Evolutionary conservation across 1,140 invertebrate species (phyloP).

Genomic region (Araneus ventricosus): DNA sequence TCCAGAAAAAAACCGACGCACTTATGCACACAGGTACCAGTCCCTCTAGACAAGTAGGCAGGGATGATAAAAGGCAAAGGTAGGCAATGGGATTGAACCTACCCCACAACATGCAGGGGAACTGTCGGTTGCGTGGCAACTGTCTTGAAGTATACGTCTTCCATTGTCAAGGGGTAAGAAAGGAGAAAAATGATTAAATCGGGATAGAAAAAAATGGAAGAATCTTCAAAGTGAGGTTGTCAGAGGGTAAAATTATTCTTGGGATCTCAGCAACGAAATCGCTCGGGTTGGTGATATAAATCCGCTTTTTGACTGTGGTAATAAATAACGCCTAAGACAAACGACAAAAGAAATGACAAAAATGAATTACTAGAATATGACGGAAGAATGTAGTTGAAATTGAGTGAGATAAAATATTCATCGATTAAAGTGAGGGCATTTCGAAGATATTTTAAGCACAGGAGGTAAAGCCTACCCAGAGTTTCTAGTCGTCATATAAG

Average conservation of each 20-base stretch:
- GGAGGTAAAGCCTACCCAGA: too few relatives aligned
- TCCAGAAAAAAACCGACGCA: background rate
- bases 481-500: too few relatives aligned
- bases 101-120: background rate
- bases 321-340: background rate
- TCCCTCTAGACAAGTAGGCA: background rate
- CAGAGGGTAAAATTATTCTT: background rate
- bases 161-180: background rate
- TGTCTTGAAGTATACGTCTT: background rate
- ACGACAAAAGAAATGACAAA: too few relatives aligned
- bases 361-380: background rate
- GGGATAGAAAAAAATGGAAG: background rate
- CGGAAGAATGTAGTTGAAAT: too few relatives aligned
- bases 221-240: conserved; percentile 30
- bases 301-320: background rate
- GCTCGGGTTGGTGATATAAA: background rate
- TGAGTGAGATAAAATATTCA: too few relatives aligned
- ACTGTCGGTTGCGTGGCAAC: background rate
- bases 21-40: background rate
- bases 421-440: too few relatives aligned
- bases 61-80: conserved; percentile 25
- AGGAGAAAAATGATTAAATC: conserved; percentile 14
- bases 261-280: background rate
- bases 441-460: too few relatives aligned
- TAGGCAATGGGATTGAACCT: background rate